Evolutionary conservation across 1,140 invertebrate species (phyloP), one percentile per base, ranked within the genome.

Genomic region (Prorops nasuta): DNA sequence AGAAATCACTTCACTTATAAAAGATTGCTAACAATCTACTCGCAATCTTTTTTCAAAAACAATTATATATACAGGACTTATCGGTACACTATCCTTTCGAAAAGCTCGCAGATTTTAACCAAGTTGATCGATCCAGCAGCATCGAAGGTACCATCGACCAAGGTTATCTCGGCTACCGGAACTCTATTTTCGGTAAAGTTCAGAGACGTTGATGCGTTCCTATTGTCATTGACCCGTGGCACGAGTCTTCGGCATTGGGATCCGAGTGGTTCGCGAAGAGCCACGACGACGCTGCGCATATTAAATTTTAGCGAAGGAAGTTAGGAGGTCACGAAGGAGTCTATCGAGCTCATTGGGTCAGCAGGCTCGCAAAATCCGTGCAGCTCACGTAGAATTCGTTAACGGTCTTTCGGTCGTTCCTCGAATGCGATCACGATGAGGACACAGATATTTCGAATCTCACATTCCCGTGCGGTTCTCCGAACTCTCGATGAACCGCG

Each of bases 271-370:
- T n/a, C n/a, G 43, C 41, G 35, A 15, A 17, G 8, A n/a, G 12
- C 32, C 28, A 9, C 21, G 37, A 42, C 24, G 47, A 50, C 22
- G 44, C 38, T 42, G 37, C 51, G 56, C 63, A 66, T 67, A 44
- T 52, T 59, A 52, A 60, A 44, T 56, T 49, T 43, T 24, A 36
- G 20, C 15, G 41, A 66, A 68, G 54, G 63, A 56, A 69, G 68
- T 63, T 42, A 67, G 56, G 56, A 63, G 67, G 68, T 54, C 68
- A n/a, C n/a, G n/a, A n/a, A n/a, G n/a, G n/a, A 55, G 15, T n/a
- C 47, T 67, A 72, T 71, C 62, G 63, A 56, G 70, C 56, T 47
- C 69, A 74, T 62, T 66, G 60, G 70, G 70, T 72, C 69, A 70
- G 39, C 58, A 60, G 60, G 60, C 52, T 64, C 63, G 53, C 63